Evolutionary conservation across 2,888 invertebrate species (phyloP).

Genomic region (Torymus tubicola): DNA sequence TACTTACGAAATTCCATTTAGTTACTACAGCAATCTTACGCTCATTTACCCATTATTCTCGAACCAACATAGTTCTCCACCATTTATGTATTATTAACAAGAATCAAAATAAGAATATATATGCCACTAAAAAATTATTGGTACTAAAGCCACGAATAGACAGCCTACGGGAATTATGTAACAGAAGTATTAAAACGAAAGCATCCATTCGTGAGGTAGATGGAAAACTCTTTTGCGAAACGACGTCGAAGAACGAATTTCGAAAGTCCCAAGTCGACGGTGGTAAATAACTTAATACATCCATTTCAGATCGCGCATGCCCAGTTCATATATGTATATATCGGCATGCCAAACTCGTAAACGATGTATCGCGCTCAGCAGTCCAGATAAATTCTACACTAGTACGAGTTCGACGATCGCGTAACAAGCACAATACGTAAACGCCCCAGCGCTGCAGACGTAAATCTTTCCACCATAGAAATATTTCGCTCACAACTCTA

Average conservation of each 20-base stretch:
- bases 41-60: too few species aligned
- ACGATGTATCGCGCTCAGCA: constrained; percentile 42
- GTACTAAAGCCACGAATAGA: too few species aligned
- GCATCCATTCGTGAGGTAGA: background rate
- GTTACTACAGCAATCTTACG: too few species aligned
- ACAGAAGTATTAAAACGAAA: constrained; percentile 17
- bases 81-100: too few species aligned
- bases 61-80: too few species aligned
- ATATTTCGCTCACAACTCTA: constrained; percentile 30
- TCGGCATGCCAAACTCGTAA: constrained; percentile 35
- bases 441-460: constrained; percentile 33
- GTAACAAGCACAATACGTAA: constrained; percentile 42
- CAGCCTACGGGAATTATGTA: too few species aligned
- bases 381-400: background rate
- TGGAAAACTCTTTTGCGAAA: constrained; percentile 21
- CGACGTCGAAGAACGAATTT: constrained; percentile 14
- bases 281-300: constrained; percentile 49
- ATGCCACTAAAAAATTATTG: too few species aligned
- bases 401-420: constrained; percentile 43
- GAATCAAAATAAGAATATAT: too few species aligned
- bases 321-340: background rate
- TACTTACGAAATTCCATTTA: too few species aligned
- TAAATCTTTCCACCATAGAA: constrained; percentile 44
- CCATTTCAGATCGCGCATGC: constrained; percentile 24
- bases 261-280: constrained; percentile 18